Conservation (phyloP, 2,888 invertebrate genomes). For the Pachydiplax longipennis region DNA sequence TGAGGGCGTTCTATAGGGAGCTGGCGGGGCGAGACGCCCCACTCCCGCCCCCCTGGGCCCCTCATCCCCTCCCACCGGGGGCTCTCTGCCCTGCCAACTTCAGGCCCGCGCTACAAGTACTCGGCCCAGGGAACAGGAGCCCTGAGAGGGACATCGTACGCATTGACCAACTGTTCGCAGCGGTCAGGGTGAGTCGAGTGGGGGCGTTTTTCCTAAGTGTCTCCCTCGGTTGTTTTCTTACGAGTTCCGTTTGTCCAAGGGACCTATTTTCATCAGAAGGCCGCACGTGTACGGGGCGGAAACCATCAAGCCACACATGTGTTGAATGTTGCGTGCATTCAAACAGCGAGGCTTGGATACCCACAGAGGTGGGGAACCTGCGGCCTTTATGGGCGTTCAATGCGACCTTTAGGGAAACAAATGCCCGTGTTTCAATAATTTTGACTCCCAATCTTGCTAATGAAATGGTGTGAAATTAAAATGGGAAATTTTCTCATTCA, state of each 20-base stretch:
- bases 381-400: too few species aligned
- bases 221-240: neutral
- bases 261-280: constrained; percentile 13
- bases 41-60: constrained; percentile 63
- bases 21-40: constrained; percentile 61
- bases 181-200: constrained; percentile 60
- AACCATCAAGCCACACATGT: neutral
- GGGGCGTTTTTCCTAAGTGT: neutral
- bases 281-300: neutral
- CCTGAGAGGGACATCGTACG: constrained; percentile 54
- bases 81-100: constrained; percentile 63
- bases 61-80: constrained; percentile 60
- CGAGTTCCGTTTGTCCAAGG: neutral
- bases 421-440: too few species aligned
- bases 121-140: constrained; percentile 55
- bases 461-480: too few species aligned
- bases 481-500: too few species aligned
- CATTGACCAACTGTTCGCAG: constrained; percentile 62
- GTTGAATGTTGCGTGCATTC: constrained; percentile 53
- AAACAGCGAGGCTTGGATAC: neutral
- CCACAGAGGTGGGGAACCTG: too few species aligned
- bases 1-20: constrained; percentile 63
- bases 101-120: constrained; percentile 62
- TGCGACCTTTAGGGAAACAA: too few species aligned
- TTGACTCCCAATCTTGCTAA: too few species aligned